Evolutionary conservation across 2,888 invertebrate species (phyloP).

Genomic region (Caenorhabditis sulstoni): DNA sequence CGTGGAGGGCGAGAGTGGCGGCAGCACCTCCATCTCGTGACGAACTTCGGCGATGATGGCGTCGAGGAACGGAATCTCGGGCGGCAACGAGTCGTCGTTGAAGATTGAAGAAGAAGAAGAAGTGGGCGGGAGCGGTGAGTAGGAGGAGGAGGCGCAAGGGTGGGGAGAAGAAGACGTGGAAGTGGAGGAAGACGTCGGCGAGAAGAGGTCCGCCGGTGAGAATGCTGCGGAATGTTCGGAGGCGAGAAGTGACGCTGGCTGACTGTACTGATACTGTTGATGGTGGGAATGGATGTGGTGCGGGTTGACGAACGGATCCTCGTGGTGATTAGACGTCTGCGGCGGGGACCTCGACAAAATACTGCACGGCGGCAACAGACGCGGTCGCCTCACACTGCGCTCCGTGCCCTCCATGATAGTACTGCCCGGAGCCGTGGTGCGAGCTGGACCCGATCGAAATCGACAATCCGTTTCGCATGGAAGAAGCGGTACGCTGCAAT

Average conservation of each 20-base stretch:
- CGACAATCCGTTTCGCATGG: constrained; percentile 45
- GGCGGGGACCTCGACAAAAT: constrained; percentile 45
- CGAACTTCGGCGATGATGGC: constrained; percentile 74
- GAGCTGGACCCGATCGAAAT: constrained; percentile 55
- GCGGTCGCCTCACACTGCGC: constrained; percentile 44
- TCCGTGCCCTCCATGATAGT: constrained; percentile 34
- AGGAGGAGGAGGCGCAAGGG: too few relatives aligned
- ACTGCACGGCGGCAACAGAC: constrained; percentile 52
- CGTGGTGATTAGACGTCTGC: constrained; percentile 39
- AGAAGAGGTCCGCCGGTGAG: constrained; percentile 31
- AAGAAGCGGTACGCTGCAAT: constrained; percentile 52
- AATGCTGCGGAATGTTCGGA: constrained; percentile 49
- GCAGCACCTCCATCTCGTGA: constrained; percentile 65
- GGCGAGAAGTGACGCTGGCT: constrained; percentile 40
- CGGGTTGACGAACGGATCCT: constrained; percentile 27
- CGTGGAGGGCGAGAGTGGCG: constrained; percentile 40
- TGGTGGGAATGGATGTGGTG: constrained; percentile 32
- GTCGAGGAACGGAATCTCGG: constrained; percentile 69
- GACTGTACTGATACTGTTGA: constrained; percentile 23
- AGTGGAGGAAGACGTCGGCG: constrained; percentile 24
- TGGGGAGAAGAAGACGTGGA: constrained; percentile 29
- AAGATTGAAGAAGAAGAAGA: constrained; percentile 5
- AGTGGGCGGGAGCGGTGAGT: constrained; percentile 37
- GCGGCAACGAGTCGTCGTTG: constrained; percentile 21
- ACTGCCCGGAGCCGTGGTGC: constrained; percentile 38